Conservation (phyloP, 1,140 invertebrate species). For the Adelges cooleyi region DNA sequence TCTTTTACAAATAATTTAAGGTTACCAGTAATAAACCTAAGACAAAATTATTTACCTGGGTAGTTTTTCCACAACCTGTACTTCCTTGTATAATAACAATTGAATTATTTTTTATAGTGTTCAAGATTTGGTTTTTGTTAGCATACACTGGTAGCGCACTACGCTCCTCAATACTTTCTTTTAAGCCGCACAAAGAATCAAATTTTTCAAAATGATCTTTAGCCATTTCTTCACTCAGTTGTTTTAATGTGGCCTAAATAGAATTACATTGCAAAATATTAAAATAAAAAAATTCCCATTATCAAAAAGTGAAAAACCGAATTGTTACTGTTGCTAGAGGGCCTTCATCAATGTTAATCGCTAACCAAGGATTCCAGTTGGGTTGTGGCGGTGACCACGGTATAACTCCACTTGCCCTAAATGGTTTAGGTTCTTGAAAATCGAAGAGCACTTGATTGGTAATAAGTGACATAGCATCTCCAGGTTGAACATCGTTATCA, state of each 20-base stretch:
- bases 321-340: constrained; percentile 58
- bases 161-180: constrained; percentile 56
- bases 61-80: constrained; percentile 83
- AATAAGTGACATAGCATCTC: constrained; percentile 44
- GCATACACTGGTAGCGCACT: constrained; percentile 61
- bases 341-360: constrained; percentile 88
- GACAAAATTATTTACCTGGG: constrained; percentile 48
- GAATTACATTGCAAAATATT: background rate
- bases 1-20: background rate
- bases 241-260: constrained; percentile 55
- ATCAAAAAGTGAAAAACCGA: background rate
- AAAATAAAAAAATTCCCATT: background rate
- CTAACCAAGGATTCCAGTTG: constrained; percentile 95
- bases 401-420: constrained; percentile 59
- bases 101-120: constrained; percentile 59
- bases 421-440: constrained; percentile 45
- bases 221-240: constrained; percentile 67
- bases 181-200: constrained; percentile 47
- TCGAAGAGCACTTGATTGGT: constrained; percentile 50
- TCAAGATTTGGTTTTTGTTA: constrained; percentile 64
- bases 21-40: background rate
- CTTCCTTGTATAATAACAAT: constrained; percentile 62
- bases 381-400: constrained; percentile 87
- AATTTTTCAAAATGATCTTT: constrained; percentile 49
- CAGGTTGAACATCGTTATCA: constrained; percentile 2